These are phyloP conservation scores for Epirrhoe alternata DNA, from an alignment of 2,888 invertebrate genomes.

Conservation along the genomic window DNA sequence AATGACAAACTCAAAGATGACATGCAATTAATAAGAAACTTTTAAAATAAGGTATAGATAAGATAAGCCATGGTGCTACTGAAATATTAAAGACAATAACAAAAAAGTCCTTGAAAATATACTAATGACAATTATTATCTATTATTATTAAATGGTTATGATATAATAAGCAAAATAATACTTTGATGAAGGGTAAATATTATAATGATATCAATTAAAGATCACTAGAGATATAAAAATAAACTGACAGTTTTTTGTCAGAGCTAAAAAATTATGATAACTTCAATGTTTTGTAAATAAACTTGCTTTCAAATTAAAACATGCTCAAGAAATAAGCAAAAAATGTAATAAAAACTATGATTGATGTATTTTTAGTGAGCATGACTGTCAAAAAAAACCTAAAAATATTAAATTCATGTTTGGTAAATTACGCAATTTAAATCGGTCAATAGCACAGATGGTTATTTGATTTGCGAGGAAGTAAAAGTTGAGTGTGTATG, in stretches of 20 bases:
- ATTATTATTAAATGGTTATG: too few species aligned
- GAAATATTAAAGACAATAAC: too few species aligned
- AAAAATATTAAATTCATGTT: constrained; percentile 17
- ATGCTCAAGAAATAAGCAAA: constrained; percentile 36
- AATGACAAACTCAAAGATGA: too few species aligned
- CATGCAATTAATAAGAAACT: too few species aligned
- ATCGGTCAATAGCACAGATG: constrained; percentile 19
- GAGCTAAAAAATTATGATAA: constrained; percentile 18
- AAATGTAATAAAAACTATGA: constrained; percentile 36
- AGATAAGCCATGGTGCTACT: too few species aligned
- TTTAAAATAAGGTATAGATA: too few species aligned
- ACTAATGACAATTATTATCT: too few species aligned
- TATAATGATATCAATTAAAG: background rate
- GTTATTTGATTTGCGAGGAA: constrained; percentile 19
- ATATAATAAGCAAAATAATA: background rate
- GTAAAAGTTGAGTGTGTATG: constrained; percentile 1
- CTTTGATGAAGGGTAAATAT: background rate
- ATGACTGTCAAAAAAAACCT: constrained; percentile 28
- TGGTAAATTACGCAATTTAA: constrained; percentile 26
- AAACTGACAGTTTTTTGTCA: constrained; percentile 1
- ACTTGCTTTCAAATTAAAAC: constrained; percentile 38
- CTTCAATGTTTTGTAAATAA: constrained; percentile 38
- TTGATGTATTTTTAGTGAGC: constrained; percentile 36
- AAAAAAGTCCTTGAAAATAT: too few species aligned
- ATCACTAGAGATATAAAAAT: background rate